phyloP scores from a whole-genome alignment of 2,113 vertebrate species.

The Donacobius atricapilla region DNA sequence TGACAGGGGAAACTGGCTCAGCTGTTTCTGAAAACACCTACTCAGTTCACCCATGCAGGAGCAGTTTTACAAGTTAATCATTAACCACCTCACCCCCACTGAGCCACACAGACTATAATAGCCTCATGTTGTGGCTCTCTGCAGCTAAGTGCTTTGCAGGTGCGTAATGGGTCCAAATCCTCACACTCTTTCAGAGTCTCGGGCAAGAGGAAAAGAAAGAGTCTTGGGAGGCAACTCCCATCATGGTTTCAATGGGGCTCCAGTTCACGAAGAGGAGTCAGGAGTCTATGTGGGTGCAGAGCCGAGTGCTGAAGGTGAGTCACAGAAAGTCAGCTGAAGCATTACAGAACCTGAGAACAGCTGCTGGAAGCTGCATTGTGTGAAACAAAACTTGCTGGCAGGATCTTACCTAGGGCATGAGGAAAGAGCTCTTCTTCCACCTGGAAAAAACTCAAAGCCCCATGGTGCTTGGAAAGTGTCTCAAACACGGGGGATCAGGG shows the following conservation, averaged over 20 bases:
- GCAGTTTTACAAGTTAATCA: conserved; percentile 23
- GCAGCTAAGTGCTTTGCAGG: background rate
- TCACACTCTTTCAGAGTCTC: background rate
- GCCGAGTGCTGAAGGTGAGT: background rate
- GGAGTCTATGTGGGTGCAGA: background rate
- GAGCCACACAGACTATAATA: background rate
- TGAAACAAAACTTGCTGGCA: background rate
- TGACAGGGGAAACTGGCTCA: conserved; percentile 39
- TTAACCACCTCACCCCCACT: conserved; percentile 8
- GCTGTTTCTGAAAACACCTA: conserved; percentile 56
- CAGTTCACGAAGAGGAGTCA: background rate
- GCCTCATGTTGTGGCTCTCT: background rate
- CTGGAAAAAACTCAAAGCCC: background rate
- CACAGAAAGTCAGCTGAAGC: background rate
- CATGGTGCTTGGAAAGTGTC: background rate
- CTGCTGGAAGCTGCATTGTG: background rate
- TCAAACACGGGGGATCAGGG: background rate
- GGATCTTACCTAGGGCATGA: background rate
- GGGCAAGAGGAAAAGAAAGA: background rate
- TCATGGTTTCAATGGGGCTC: background rate
- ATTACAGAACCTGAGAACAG: background rate
- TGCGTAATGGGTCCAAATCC: background rate
- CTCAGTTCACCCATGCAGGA: background rate
- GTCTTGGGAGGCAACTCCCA: background rate
- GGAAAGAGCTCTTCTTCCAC: background rate